Base-by-base conservation (phyloP, 2,888 invertebrate genomes). In the Asteroscopus sphinx region DNA sequence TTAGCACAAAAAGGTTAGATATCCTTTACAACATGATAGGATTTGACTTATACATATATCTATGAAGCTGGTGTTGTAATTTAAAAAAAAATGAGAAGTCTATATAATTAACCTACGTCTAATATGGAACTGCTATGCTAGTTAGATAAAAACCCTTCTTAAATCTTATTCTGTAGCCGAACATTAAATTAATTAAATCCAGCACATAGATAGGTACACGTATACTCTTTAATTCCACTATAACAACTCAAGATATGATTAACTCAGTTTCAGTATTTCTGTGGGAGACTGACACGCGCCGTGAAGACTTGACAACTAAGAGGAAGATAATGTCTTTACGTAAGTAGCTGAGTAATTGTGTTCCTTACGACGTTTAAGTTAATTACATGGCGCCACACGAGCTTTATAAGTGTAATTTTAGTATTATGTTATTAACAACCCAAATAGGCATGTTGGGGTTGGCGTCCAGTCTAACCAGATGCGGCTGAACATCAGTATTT, bases 251-350 rank as follows among this genome's bases (percentile, higher is more conserved):
- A 55, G 33, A 45, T 40, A 56, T 73, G 73, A 73, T 75, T 63
- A 55, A 65, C 59, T 71, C 73, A 64, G 65, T 88, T 87, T 72
- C 84, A 87, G 88, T 73, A 44, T 76, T 73, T 49, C 69, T 82
- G 59, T 84, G 80, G 85, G 76, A 77, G 59, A 64, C 73, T 59
- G 74, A 77, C 55, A 61, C 65, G 15, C 61, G 75, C 44, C 74
- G 81, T 60, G 79, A 79, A 64, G 78, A 82, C 76, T 76, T 87
- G 77, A 78, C 89, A 68, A 77, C 80, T 48, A 80, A 79, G 75
- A 71, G 79, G 48, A 82, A 79, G 70, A 79, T 87, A 72, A 79
- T 80, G 56, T 79, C 82, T 58, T 70, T 76, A 65, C 47, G 76
- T 83, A 66, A 61, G 89, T 88, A 80, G 80, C 81, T 81, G 46